Evolutionary conservation across 2,113 vertebrate species (phyloP).

Genomic region (Neodon shergylaensis): DNA sequence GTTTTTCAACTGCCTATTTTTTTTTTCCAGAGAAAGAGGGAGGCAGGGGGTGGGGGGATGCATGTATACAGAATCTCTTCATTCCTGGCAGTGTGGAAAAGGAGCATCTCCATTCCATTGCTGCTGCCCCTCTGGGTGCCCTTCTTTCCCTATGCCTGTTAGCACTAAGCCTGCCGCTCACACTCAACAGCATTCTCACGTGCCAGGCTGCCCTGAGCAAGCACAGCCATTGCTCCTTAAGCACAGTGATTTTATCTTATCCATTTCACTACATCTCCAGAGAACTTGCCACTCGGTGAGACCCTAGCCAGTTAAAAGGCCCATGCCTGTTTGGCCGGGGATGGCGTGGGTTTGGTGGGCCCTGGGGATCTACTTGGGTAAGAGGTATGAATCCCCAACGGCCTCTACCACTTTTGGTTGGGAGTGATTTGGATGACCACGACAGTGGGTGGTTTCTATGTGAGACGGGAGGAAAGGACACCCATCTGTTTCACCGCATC

Average conservation of each 20-base stretch:
- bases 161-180: neutral
- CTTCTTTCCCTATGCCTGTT: neutral
- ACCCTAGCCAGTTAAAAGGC: neutral
- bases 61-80: neutral
- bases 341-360: neutral
- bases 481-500: neutral
- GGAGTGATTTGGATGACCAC: neutral
- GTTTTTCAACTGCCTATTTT: neutral
- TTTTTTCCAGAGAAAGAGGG: no score
- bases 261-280: neutral
- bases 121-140: neutral
- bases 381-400: neutral
- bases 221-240: neutral
- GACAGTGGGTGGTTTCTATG: neutral
- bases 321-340: neutral
- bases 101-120: rapidly evolving
- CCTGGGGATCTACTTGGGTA: neutral
- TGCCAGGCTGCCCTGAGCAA: neutral
- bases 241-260: neutral
- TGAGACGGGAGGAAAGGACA: neutral
- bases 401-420: neutral
- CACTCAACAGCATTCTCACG: neutral
- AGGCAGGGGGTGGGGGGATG: no score
- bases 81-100: neutral
- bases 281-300: neutral